A percentile compares a stretch with the other conserved stretches of the same genome.
phyloP scores from a whole-genome alignment of 2,113 vertebrate genomes.

The Geococcyx californianus region DNA sequence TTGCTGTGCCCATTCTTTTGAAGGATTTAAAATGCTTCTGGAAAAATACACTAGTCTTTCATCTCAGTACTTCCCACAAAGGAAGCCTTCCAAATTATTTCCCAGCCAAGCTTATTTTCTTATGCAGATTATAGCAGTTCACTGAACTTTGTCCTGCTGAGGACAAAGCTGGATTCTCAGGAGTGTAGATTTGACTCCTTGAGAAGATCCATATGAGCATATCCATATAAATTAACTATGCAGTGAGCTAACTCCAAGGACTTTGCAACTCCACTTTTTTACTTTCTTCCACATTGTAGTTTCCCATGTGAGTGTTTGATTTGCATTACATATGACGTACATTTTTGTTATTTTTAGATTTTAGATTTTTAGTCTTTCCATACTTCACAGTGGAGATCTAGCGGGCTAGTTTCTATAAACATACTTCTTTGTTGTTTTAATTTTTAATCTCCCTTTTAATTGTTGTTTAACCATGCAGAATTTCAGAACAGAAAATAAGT shows the following conservation, averaged over 20 bases:
- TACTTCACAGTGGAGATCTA: background rate
- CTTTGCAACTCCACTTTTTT: background rate
- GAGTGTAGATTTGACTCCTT: slow-evolving; percentile 10
- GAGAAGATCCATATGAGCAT: slow-evolving; percentile 9
- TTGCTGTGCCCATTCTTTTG: slow-evolving; percentile 47
- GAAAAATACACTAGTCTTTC: slow-evolving; percentile 42
- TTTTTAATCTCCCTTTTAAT: slow-evolving; percentile 43
- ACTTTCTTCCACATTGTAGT: background rate
- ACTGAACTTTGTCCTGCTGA: slow-evolving; percentile 50
- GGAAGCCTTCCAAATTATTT: slow-evolving; percentile 57
- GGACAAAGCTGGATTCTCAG: slow-evolving; percentile 44
- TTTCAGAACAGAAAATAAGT: background rate
- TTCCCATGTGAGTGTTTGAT: background rate
- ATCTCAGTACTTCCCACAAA: slow-evolving; percentile 50
- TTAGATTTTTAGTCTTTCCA: background rate
- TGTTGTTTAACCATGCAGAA: slow-evolving; percentile 43
- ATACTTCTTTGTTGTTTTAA: slow-evolving; percentile 6
- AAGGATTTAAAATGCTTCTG: slow-evolving; percentile 42
- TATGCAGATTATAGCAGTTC: slow-evolving; percentile 59
- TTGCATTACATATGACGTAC: background rate
- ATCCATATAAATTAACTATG: background rate
- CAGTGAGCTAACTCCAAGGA: background rate
- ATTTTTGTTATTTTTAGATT: background rate
- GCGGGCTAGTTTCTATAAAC: background rate
- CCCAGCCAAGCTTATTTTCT: slow-evolving; percentile 57